Conservation (phyloP, 1,140 invertebrate genomes). For the Halesus radiatus region DNA sequence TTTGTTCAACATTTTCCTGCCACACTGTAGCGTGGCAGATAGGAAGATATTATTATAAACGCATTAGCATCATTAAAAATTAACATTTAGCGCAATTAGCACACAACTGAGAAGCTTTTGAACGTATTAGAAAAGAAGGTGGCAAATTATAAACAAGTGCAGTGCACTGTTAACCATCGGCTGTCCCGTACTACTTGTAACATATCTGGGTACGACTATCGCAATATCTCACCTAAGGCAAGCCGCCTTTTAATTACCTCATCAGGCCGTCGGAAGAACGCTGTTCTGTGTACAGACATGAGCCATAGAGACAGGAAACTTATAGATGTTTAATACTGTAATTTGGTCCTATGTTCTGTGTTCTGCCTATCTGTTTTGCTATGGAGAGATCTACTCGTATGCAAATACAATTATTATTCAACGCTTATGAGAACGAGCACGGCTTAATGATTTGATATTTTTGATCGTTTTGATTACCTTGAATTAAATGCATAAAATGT, state of each 20-base stretch:
- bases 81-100: background rate
- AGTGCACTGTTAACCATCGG: background rate
- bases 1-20: too few species aligned
- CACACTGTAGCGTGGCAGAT: background rate
- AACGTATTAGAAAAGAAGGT: background rate
- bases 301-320: background rate
- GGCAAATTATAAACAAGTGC: background rate
- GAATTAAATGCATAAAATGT: too few species aligned
- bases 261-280: background rate
- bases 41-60: background rate
- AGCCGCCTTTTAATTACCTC: constrained; percentile 10
- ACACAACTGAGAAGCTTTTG: background rate
- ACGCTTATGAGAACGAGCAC: too few species aligned
- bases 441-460: too few species aligned
- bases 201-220: background rate
- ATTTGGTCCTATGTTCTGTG: background rate
- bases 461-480: too few species aligned
- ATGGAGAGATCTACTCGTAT: too few species aligned
- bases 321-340: background rate
- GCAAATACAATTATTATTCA: too few species aligned
- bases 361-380: too few species aligned
- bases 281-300: background rate
- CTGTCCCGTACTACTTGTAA: too few species aligned
- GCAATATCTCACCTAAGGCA: constrained; percentile 4
- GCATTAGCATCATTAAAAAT: constrained; percentile 12